phyloP scores from a whole-genome alignment of 2,113 vertebrate species.

The Dromas ardeola region DNA sequence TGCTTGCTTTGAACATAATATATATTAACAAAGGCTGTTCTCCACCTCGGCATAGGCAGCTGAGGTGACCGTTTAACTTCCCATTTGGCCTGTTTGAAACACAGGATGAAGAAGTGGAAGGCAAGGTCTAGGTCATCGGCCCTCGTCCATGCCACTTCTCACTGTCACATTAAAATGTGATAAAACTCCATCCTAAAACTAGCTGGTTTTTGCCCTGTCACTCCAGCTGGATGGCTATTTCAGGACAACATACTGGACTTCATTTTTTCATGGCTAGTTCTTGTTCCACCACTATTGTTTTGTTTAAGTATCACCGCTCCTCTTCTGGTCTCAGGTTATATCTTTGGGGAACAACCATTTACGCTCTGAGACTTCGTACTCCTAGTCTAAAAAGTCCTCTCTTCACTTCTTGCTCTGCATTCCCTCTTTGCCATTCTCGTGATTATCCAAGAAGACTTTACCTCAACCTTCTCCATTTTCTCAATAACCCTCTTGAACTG shows the following conservation, averaged over 20 bases:
- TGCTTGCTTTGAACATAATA: neutral
- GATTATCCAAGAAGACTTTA: neutral
- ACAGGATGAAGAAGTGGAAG: neutral
- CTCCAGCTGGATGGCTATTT: neutral
- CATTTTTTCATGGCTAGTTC: neutral
- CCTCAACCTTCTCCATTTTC: neutral
- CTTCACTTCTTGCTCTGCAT: neutral
- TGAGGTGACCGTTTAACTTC: neutral
- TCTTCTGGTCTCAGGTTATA: neutral
- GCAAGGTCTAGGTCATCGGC: neutral
- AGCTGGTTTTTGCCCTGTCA: neutral
- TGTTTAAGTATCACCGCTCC: neutral
- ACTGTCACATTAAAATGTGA: neutral
- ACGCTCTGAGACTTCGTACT: neutral
- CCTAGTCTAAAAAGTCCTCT: neutral
- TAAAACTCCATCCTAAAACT: neutral
- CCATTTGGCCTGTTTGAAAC: neutral
- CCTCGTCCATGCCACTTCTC: neutral
- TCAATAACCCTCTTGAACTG: neutral
- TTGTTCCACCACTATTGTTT: neutral
- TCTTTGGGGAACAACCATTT: neutral
- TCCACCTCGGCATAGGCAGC: neutral
- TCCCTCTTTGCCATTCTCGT: neutral
- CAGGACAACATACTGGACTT: neutral
- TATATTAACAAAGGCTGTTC: too few species aligned